Conservation (phyloP, 2,888 invertebrate species). For the Trisateles emortualis region DNA sequence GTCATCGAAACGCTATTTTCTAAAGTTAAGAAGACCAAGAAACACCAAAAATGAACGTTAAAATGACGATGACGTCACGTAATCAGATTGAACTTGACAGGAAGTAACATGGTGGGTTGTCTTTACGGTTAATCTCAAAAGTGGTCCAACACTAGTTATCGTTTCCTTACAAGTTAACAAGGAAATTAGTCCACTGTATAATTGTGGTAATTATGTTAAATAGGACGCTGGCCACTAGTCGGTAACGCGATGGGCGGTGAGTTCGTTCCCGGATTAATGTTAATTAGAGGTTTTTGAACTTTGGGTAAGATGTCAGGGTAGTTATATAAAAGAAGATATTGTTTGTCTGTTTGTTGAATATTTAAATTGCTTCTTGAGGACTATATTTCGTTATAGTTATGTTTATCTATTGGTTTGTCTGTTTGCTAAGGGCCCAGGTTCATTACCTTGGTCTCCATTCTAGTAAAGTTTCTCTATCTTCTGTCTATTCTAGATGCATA, state of each 20-base stretch:
- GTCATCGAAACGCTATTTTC: no score
- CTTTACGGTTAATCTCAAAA: conserved; percentile 1
- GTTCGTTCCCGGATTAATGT: conserved; percentile 27
- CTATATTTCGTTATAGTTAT: background rate
- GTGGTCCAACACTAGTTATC: conserved; percentile 10
- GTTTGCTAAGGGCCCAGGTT: no score
- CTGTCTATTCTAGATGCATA: no score
- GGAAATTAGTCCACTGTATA: conserved; percentile 44
- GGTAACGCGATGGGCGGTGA: conserved; percentile 53
- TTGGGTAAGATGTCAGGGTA: conserved; percentile 3
- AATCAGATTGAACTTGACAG: background rate
- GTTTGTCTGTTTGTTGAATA: conserved; percentile 1
- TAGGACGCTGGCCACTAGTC: conserved; percentile 43
- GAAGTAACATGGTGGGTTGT: conserved; percentile 9
- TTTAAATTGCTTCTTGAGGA: background rate
- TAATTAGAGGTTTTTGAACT: conserved; percentile 45
- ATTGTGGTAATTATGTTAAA: conserved; percentile 47
- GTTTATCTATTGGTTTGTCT: no score
- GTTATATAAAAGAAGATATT: conserved; percentile 7
- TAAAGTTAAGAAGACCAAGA: no score
- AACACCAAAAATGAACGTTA: no score
- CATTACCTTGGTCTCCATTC: no score
- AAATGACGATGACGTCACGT: no score
- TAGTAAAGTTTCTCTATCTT: no score
- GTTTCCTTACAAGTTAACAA: conserved; percentile 47